phyloP scores from a whole-genome alignment of 2,113 vertebrate species.

The Etheostoma spectabile region DNA sequence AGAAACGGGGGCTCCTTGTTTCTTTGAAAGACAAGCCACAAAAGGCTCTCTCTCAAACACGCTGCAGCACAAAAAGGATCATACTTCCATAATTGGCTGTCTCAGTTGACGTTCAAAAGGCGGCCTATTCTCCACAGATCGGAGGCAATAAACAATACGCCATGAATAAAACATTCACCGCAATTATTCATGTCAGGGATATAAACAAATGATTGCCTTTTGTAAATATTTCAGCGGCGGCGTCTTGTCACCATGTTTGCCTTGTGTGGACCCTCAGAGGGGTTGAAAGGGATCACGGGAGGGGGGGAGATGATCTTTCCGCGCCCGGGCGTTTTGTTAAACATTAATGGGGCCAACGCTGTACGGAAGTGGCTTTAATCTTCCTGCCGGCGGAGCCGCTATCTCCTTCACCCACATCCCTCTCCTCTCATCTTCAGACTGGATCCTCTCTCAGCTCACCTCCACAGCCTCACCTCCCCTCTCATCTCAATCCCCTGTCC shows the following conservation, averaged over 20 bases:
- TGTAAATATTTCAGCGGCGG: conserved; percentile 71
- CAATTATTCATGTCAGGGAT: conserved; percentile 71
- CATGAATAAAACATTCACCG: conserved; percentile 79
- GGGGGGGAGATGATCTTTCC: conserved; percentile 41
- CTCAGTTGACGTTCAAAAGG: conserved; percentile 58
- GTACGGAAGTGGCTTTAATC: conserved; percentile 73
- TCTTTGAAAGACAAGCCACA: conserved; percentile 64
- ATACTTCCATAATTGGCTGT: conserved; percentile 74
- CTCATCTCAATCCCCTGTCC: conserved; percentile 63
- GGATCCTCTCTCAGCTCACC: conserved; percentile 55
- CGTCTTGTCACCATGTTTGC: conserved; percentile 41
- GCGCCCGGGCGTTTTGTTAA: conserved; percentile 65
- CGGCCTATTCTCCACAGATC: conserved; percentile 47
- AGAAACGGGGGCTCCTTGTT: conserved; percentile 54
- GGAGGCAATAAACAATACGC: conserved; percentile 68
- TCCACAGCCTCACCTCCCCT: conserved; percentile 50
- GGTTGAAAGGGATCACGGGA: conserved; percentile 56
- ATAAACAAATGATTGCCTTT: conserved; percentile 76
- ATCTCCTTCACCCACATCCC: conserved; percentile 56
- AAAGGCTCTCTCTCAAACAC: conserved; percentile 61
- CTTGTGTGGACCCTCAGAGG: conserved; percentile 52
- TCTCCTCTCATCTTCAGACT: conserved; percentile 57
- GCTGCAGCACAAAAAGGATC: conserved; percentile 61
- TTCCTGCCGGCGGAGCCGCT: conserved; percentile 52
- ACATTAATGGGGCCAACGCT: conserved; percentile 67